These are phyloP conservation scores for Corythornis cristatus DNA, from an alignment of 2,113 vertebrate species.

Conservation along the genomic window DNA sequence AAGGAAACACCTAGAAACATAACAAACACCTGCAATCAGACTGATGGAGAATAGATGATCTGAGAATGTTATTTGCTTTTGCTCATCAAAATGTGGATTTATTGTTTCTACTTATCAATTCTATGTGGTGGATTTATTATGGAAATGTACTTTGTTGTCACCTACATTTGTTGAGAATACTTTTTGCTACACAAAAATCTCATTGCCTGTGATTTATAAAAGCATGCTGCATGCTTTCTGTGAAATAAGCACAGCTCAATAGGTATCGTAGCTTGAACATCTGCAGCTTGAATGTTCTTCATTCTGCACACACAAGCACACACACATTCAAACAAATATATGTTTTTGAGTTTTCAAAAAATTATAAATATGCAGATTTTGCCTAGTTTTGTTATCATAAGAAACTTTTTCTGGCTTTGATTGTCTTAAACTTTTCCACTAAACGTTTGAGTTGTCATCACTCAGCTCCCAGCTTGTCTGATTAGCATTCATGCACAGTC, in stretches of 20 bases:
- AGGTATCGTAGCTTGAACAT: neutral
- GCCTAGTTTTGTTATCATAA: neutral
- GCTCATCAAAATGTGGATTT: neutral
- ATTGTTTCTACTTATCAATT: neutral
- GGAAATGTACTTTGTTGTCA: neutral
- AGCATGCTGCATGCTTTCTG: neutral
- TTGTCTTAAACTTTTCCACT: neutral
- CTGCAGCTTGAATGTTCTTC: neutral
- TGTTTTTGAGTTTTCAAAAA: neutral
- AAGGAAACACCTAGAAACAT: neutral
- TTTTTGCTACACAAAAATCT: neutral
- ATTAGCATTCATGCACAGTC: neutral
- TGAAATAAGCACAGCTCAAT: neutral
- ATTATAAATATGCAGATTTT: neutral
- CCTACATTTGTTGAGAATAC: neutral
- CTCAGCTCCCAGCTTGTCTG: neutral
- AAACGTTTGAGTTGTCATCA: neutral
- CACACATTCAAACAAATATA: neutral
- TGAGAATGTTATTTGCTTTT: neutral
- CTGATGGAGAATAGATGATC: neutral
- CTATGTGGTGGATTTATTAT: neutral
- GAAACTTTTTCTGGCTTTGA: neutral
- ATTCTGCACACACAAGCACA: neutral
- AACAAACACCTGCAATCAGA: neutral
- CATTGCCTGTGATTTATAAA: neutral